Evolutionary conservation across 1,140 invertebrate species (phyloP).

Genomic region (Ridgeia piscesae): DNA sequence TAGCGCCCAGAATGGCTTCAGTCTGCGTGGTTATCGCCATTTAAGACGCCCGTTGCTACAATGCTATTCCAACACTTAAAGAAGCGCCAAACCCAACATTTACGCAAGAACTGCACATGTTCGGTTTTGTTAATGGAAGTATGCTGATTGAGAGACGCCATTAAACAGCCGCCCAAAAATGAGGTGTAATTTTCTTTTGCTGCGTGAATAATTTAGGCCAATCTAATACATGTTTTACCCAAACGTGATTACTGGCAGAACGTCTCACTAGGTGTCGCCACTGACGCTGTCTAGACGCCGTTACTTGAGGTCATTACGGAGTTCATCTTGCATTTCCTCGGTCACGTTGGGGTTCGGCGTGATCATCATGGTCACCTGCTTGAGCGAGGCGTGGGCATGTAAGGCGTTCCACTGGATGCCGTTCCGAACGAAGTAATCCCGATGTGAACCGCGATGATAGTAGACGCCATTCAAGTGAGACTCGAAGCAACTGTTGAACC

Average conservation of each 20-base stretch:
- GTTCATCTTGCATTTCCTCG: not conserved
- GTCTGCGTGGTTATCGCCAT: no score
- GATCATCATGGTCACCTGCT: slow-evolving; percentile 52
- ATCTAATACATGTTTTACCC: no score
- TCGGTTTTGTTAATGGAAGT: no score
- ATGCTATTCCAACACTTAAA: no score
- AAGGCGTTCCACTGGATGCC: slow-evolving; percentile 58
- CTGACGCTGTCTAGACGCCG: not conserved
- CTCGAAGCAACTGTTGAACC: slow-evolving; percentile 81
- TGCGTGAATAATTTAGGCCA: no score
- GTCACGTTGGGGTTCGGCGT: slow-evolving; percentile 37
- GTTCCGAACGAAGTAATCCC: slow-evolving; percentile 52
- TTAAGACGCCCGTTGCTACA: no score
- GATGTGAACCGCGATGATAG: slow-evolving; percentile 47
- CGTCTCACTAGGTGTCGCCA: not conserved
- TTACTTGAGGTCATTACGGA: not conserved
- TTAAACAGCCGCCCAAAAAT: no score
- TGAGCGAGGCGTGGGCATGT: slow-evolving; percentile 51
- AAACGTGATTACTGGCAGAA: not conserved
- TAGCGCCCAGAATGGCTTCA: no score
- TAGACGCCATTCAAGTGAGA: slow-evolving; percentile 91
- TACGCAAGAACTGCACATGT: no score
- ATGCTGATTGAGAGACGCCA: no score
- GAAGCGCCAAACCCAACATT: no score
- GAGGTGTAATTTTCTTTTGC: no score